Percentiles rank a stretch among this genome's conserved stretches.
phyloP scores from a whole-genome alignment of 2,888 invertebrate species.

The Agonopterix heracliana region DNA sequence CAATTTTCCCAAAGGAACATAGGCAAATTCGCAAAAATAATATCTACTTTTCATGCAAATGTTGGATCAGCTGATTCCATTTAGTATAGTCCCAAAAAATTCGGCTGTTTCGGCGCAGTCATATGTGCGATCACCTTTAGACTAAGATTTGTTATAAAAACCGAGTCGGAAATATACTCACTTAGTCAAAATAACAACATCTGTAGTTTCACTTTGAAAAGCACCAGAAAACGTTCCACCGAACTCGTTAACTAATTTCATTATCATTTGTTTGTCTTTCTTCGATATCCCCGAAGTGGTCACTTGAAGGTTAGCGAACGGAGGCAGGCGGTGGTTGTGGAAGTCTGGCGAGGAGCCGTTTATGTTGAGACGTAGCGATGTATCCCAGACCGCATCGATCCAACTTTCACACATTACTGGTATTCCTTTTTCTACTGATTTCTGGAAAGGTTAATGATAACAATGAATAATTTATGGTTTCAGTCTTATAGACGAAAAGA shows the following conservation, averaged over 20 bases:
- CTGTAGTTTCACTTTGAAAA: slow-evolving; percentile 70
- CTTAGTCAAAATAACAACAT: slow-evolving; percentile 75
- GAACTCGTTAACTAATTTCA: slow-evolving; percentile 81
- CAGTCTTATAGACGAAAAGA: too few relatives aligned
- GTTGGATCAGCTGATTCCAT: too few relatives aligned
- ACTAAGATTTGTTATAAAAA: too few relatives aligned
- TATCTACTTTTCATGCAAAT: too few relatives aligned
- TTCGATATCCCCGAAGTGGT: slow-evolving; percentile 85
- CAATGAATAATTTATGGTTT: too few relatives aligned
- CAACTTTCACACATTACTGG: slow-evolving; percentile 87
- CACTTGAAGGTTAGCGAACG: slow-evolving; percentile 86
- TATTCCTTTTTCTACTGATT: slow-evolving; percentile 80
- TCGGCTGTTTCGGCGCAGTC: too few relatives aligned
- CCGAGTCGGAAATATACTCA: slow-evolving; percentile 34
- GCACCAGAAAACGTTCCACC: slow-evolving; percentile 80
- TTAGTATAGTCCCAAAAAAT: too few relatives aligned
- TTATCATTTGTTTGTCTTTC: slow-evolving; percentile 79
- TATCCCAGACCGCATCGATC: slow-evolving; percentile 88
- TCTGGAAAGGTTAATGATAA: slow-evolving; percentile 54
- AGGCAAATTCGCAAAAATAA: too few relatives aligned
- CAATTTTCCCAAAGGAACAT: too few relatives aligned
- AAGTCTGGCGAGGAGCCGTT: slow-evolving; percentile 80
- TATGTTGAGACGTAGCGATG: slow-evolving; percentile 78
- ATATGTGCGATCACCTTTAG: too few relatives aligned
- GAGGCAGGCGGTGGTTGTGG: slow-evolving; percentile 73